Conservation (phyloP, 2,888 invertebrate species). For the Drosophila emarginata region DNA sequence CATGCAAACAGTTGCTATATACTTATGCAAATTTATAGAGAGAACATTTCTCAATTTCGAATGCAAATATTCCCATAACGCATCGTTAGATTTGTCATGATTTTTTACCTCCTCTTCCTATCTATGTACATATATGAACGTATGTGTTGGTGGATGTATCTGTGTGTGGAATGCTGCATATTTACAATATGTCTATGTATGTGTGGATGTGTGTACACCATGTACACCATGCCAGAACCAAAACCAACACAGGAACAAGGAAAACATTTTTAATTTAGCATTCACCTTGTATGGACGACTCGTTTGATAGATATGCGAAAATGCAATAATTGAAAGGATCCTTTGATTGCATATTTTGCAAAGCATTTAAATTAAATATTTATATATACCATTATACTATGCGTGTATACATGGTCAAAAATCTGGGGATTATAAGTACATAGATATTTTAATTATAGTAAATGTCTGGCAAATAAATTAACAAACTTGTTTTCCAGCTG, state of each 20-base stretch:
- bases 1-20: slow-evolving; percentile 25
- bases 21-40: slow-evolving; percentile 31
- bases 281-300: not conserved
- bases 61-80: slow-evolving; percentile 66
- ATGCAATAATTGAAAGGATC: slow-evolving; percentile 4
- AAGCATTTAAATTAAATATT: slow-evolving; percentile 4
- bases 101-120: slow-evolving; percentile 15
- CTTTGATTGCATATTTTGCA: slow-evolving; percentile 3
- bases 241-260: not conserved
- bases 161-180: no score
- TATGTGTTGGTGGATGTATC: not conserved
- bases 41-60: slow-evolving; percentile 63
- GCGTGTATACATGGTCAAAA: not conserved
- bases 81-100: slow-evolving; percentile 52
- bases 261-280: not conserved
- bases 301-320: not conserved
- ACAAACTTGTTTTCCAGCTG: slow-evolving; percentile 9
- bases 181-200: not conserved
- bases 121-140: slow-evolving; percentile 11
- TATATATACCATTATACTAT: not conserved
- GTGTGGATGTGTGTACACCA: not conserved
- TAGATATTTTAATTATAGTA: not conserved
- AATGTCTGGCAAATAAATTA: slow-evolving; percentile 5
- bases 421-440: not conserved
- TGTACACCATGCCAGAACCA: not conserved